Conservation (phyloP, 2,797 vertebrate species). For the Gymnothorax javanicus region DNA sequence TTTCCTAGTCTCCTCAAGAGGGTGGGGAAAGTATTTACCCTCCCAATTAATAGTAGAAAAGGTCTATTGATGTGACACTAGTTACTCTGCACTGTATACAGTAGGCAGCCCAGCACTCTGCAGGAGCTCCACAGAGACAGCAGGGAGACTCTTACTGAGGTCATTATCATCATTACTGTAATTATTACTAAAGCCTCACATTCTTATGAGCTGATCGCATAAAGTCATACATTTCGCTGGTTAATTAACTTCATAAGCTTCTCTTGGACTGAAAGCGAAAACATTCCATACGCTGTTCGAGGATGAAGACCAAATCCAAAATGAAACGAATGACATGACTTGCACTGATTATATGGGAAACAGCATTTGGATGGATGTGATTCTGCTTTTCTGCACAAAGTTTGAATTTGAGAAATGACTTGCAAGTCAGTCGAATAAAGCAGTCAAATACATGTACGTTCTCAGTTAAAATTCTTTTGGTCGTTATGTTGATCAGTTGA, state of each 20-base stretch:
- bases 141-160: neutral
- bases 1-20: slow-evolving; percentile 39
- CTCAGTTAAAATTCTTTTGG: neutral
- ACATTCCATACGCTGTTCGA: neutral
- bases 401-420: neutral
- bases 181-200: slow-evolving; percentile 4
- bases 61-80: slow-evolving; percentile 56
- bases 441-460: neutral
- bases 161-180: slow-evolving; percentile 17
- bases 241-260: slow-evolving; percentile 7
- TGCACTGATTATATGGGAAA: neutral
- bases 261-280: neutral
- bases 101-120: slow-evolving; percentile 24
- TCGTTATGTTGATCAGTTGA: neutral
- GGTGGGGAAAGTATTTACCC: slow-evolving; percentile 52
- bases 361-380: neutral
- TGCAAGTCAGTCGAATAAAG: neutral
- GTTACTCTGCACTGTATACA: slow-evolving; percentile 50
- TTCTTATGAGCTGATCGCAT: slow-evolving; percentile 14
- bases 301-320: neutral
- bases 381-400: neutral
- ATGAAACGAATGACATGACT: neutral
- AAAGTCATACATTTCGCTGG: slow-evolving; percentile 3
- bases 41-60: slow-evolving; percentile 55
- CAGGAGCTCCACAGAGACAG: slow-evolving; percentile 16